phyloP scores from a whole-genome alignment of 2,888 invertebrate species.

The Tachystola acroxantha region DNA sequence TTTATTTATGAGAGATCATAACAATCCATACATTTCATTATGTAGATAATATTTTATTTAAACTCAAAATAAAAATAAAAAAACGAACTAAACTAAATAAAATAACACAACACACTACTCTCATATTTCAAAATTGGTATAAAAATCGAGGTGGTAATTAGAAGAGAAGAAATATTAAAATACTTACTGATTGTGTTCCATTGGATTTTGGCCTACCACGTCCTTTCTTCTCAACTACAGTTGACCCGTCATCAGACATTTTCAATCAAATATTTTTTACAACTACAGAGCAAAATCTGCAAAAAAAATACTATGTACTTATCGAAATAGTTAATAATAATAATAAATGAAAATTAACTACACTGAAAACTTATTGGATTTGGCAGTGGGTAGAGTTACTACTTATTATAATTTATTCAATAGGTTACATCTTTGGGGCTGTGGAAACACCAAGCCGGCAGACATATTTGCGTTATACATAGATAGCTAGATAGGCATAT shows the following conservation, averaged over 20 bases:
- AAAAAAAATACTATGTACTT: constrained; percentile 26
- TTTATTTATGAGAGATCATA: too few species aligned
- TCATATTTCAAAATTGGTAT: too few species aligned
- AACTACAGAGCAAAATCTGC: constrained; percentile 38
- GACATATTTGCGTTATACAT: not conserved
- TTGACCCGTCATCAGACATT: constrained; percentile 76
- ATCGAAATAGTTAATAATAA: too few species aligned
- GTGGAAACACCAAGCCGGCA: constrained; percentile 3
- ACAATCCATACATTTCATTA: too few species aligned
- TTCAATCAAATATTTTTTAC: constrained; percentile 28
- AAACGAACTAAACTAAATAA: not conserved
- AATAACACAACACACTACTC: not conserved
- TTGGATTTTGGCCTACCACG: constrained; percentile 73
- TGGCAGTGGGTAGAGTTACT: too few species aligned
- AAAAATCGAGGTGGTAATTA: not conserved
- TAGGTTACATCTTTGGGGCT: not conserved
- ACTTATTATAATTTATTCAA: not conserved
- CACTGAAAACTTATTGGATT: too few species aligned
- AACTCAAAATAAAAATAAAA: constrained; percentile 2
- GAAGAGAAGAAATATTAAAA: constrained; percentile 3
- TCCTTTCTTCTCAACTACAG: constrained; percentile 73
- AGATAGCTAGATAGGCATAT: not conserved
- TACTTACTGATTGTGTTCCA: constrained; percentile 65
- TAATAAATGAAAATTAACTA: too few species aligned
- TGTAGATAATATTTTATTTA: constrained; percentile 6